These are phyloP conservation scores for Chionomys nivalis DNA, from an alignment of 2,113 vertebrate genomes.

Conservation along the genomic window DNA sequence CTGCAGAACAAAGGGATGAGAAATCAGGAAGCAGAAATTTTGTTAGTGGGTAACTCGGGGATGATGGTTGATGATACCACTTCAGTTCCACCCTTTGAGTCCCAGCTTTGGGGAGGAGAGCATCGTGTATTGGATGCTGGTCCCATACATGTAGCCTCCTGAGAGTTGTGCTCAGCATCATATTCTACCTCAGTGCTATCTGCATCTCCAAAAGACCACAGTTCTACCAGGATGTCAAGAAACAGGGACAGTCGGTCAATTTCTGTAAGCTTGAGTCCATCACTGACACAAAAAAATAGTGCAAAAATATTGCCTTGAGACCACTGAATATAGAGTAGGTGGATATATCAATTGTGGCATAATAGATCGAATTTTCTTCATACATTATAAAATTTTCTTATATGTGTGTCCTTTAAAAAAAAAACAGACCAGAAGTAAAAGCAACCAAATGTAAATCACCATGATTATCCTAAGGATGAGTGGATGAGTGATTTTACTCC, in stretches of 20 bases:
- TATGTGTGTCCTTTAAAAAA: background rate
- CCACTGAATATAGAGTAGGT: background rate
- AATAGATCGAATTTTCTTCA: background rate
- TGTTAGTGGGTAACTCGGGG: background rate
- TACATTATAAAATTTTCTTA: background rate
- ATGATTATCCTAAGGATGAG: background rate
- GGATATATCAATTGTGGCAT: no score
- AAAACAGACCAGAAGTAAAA: background rate
- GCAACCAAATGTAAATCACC: background rate
- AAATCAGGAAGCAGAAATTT: no score
- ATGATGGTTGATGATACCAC: no score
- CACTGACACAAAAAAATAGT: accelerated
- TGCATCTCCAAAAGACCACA: background rate
- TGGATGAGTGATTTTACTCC: background rate
- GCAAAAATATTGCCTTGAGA: background rate
- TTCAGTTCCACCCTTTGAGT: background rate
- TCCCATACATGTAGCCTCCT: background rate
- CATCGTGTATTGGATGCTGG: background rate
- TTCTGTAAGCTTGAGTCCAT: background rate
- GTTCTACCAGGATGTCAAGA: background rate
- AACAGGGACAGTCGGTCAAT: background rate
- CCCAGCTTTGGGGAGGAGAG: background rate
- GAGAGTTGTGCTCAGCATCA: background rate
- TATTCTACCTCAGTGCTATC: no score
- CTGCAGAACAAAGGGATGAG: background rate